phyloP scores from a whole-genome alignment of 2,888 invertebrate species.

The Leucophenga maculata region DNA sequence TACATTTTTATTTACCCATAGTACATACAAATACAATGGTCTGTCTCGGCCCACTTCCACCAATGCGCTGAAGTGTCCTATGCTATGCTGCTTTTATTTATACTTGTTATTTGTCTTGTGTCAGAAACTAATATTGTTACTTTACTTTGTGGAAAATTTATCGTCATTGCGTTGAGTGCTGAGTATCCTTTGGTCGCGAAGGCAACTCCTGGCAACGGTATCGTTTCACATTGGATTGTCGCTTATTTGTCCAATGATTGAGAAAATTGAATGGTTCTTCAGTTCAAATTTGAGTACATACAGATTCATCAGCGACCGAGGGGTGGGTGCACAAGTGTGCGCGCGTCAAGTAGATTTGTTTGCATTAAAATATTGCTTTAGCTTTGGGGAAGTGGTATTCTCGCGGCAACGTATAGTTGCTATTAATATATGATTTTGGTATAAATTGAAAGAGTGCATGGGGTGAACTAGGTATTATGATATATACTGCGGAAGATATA shows the following conservation, averaged over 20 bases:
- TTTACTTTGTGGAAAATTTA: constrained; percentile 30
- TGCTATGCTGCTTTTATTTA: constrained; percentile 52
- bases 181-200: background rate
- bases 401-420: no score
- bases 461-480: no score
- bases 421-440: no score
- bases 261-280: constrained; percentile 25
- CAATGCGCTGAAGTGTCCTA: background rate
- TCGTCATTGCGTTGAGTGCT: constrained; percentile 4
- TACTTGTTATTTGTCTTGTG: constrained; percentile 59
- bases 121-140: constrained; percentile 55
- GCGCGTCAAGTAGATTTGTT: no score
- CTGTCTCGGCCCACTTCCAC: background rate
- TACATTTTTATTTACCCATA: constrained; percentile 58
- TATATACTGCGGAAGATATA: no score
- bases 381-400: no score
- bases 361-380: no score
- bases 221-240: constrained; percentile 10
- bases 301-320: background rate
- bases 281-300: constrained; percentile 19
- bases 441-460: no score
- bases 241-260: constrained; percentile 27
- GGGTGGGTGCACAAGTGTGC: no score
- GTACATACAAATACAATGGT: background rate
- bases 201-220: background rate